Conservation (phyloP, 37 sponge, comb jelly and placozoan genomes). For the Lycopodina hypogea region DNA sequence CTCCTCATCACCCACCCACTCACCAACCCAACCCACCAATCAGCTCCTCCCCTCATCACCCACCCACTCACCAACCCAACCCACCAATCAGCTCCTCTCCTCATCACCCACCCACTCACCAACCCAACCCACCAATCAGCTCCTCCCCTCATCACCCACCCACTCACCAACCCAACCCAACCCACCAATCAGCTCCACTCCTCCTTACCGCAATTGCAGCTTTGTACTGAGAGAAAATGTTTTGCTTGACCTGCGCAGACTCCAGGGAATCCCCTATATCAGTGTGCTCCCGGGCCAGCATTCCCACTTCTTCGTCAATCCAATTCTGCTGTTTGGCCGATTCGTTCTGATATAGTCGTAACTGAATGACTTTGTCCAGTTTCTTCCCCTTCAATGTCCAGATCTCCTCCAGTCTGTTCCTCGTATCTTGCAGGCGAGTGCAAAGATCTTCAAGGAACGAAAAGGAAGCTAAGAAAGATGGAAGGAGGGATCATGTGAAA, state of each 20-base stretch:
- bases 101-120: not conserved
- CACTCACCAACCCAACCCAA: too few species aligned
- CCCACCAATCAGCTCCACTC: too few species aligned
- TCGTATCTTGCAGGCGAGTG: constrained; percentile 19
- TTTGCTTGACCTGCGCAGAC: constrained; percentile 1
- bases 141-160: too few species aligned
- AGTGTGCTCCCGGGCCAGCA: constrained; percentile 23
- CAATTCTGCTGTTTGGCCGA: constrained; percentile 34
- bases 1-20: too few species aligned
- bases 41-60: too few species aligned
- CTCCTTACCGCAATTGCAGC: not conserved
- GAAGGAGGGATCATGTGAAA: too few species aligned
- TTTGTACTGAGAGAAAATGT: constrained; percentile 5
- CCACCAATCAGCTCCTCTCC: not conserved
- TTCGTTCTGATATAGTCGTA: constrained; percentile 63
- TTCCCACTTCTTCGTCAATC: constrained; percentile 1
- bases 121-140: too few species aligned
- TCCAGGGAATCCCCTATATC: constrained; percentile 31
- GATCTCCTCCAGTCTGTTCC: constrained; percentile 14
- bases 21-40: too few species aligned
- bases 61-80: not conserved
- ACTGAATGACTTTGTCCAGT: constrained; percentile 56
- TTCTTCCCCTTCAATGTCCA: constrained; percentile 45
- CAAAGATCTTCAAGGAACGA: constrained; percentile 27
- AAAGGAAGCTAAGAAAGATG: constrained; percentile 14